phyloP scores from a whole-genome alignment of 2,888 invertebrate genomes.

The Seladonia tumulorum region DNA sequence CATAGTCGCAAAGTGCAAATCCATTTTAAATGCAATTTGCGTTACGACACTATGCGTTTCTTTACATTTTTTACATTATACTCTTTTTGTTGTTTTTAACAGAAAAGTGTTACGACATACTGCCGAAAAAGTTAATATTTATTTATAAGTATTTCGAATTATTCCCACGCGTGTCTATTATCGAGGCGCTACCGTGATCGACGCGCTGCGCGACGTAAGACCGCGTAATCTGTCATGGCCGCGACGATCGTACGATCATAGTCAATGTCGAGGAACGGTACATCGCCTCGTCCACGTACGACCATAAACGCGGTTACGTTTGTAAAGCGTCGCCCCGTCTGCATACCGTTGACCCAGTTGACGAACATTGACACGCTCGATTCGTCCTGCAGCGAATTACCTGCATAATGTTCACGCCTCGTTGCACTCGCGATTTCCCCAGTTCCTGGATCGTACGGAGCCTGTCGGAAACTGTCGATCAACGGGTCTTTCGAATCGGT shows the following conservation, averaged over 20 bases:
- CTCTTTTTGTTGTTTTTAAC: not conserved
- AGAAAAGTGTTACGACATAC: not conserved
- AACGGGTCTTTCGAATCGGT: not conserved
- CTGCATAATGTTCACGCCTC: not conserved
- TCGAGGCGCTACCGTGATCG: not conserved
- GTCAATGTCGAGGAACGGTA: conserved; percentile 4
- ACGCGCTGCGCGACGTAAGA: not conserved
- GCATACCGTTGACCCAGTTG: conserved; percentile 54
- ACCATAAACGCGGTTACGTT: conserved; percentile 3
- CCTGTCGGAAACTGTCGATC: not conserved
- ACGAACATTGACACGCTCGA: conserved; percentile 54
- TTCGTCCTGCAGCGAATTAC: conserved; percentile 41
- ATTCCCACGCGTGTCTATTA: not conserved
- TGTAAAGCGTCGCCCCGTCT: conserved; percentile 14
- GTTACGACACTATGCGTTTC: not conserved
- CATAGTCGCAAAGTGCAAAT: not conserved
- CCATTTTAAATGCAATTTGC: not conserved
- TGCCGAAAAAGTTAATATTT: not conserved
- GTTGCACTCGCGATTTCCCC: not conserved
- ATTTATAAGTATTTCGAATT: too few relatives aligned
- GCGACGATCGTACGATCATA: not conserved
- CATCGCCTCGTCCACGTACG: not conserved
- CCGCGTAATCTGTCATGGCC: not conserved
- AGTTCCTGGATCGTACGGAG: not conserved
- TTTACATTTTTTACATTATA: not conserved